A percentile compares a stretch with the other conserved stretches of the same genome.
Conservation (phyloP, 1,140 invertebrate species). For the Goniozus legneri region DNA sequence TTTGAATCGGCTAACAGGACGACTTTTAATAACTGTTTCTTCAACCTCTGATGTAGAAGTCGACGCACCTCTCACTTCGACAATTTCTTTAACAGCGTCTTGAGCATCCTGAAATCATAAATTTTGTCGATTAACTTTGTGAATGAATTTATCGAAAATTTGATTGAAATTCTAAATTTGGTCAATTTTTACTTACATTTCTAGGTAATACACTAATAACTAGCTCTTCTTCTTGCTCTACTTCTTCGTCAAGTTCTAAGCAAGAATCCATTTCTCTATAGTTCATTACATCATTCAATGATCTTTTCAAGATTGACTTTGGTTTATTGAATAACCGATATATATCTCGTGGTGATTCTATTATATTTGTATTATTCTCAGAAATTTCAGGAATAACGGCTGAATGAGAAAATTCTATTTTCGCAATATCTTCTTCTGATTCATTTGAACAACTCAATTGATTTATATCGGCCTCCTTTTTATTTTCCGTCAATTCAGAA, state of each 20-base stretch:
- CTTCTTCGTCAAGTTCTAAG: no score
- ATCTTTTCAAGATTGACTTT: conserved; percentile 42
- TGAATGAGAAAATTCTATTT: conserved; percentile 38
- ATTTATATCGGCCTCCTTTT: no score
- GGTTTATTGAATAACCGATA: conserved; percentile 30
- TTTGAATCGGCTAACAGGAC: conserved; percentile 31
- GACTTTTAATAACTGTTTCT: background rate
- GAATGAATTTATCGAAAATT: background rate
- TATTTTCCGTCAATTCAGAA: no score
- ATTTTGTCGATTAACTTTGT: background rate
- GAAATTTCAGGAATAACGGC: conserved; percentile 2
- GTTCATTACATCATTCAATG: conserved; percentile 19
- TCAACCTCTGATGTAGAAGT: background rate
- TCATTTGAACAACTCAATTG: no score
- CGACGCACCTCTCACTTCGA: conserved; percentile 12
- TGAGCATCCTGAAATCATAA: background rate
- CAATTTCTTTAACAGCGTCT: conserved; percentile 25
- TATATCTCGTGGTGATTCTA: conserved; percentile 37
- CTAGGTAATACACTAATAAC: no score
- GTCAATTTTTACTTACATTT: no score
- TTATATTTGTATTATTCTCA: conserved; percentile 11
- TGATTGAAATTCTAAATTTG: no score
- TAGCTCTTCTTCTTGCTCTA: no score
- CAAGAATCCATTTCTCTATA: no score
- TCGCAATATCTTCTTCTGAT: conserved; percentile 22